Conservation (phyloP, 92 coral and sea anemone species). For the Nematostella vectensis region DNA sequence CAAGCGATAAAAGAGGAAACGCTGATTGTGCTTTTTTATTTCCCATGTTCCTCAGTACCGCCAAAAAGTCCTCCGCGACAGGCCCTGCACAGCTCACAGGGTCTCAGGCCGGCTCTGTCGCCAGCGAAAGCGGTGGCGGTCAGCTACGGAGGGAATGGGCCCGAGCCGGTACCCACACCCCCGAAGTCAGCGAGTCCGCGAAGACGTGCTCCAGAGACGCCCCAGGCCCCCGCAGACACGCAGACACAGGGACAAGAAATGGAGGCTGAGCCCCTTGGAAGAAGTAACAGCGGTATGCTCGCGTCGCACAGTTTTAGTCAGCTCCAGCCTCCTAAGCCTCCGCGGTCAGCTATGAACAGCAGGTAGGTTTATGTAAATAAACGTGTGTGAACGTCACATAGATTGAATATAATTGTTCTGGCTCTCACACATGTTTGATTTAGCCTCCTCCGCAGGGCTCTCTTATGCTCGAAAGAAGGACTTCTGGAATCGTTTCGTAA, state of each 20-base stretch:
- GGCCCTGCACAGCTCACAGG: conserved; percentile 7
- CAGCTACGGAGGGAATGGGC: conserved; percentile 22
- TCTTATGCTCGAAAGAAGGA: too few relatives aligned
- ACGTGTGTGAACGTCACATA: too few relatives aligned
- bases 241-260: not conserved
- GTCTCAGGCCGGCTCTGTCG: conserved; percentile 53
- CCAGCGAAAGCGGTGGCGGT: conserved; percentile 56
- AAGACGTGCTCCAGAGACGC: not conserved
- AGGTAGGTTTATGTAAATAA: conserved; percentile 1
- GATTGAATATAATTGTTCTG: too few relatives aligned
- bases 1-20: too few relatives aligned
- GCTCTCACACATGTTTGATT: too few relatives aligned
- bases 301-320: not conserved
- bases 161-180: conserved; percentile 19
- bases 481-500: too few relatives aligned
- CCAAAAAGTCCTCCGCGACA: conserved; percentile 15
- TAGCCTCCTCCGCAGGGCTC: too few relatives aligned
- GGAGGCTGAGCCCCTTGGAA: not conserved
- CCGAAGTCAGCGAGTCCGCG: not conserved
- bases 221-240: not conserved
- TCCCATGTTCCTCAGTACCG: conserved; percentile 7
- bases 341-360: not conserved
- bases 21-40: too few relatives aligned
- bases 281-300: not conserved
- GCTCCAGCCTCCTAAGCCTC: conserved; percentile 1